Conservation (phyloP, 1,140 invertebrate species). For the Periplaneta americana region DNA sequence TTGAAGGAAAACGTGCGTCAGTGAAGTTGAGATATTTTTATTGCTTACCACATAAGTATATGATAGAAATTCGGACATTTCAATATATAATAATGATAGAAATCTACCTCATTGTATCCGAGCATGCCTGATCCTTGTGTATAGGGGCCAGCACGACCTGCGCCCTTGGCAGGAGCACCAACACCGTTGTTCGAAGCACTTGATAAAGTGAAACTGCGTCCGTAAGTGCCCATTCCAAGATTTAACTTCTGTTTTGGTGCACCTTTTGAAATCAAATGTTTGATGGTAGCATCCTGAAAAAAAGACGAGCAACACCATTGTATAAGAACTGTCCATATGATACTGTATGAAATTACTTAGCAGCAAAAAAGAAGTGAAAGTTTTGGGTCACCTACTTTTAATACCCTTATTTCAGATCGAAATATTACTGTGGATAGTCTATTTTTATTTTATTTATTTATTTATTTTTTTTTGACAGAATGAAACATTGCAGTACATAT, state of each 20-base stretch:
- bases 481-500: too few relatives aligned
- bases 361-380: not conserved
- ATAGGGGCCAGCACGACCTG: constrained; percentile 59
- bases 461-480: too few relatives aligned
- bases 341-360: not conserved
- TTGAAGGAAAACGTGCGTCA: too few relatives aligned
- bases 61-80: too few relatives aligned
- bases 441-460: not conserved
- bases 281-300: constrained; percentile 22
- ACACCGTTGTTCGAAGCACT: constrained; percentile 32
- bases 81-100: too few relatives aligned
- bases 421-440: not conserved
- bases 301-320: not conserved
- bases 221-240: constrained; percentile 47
- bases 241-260: constrained; percentile 42
- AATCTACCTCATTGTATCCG: constrained; percentile 72
- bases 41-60: too few relatives aligned
- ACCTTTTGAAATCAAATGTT: constrained; percentile 41
- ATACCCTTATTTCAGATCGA: not conserved
- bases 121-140: constrained; percentile 61
- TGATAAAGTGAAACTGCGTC: constrained; percentile 42
- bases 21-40: too few relatives aligned
- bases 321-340: not conserved
- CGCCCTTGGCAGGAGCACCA: constrained; percentile 43
- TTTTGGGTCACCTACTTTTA: not conserved